Percentiles rank a stretch among this genome's conserved stretches.
phyloP scores from a whole-genome alignment of 2,113 vertebrate species.

The Tetrao urogallus region DNA sequence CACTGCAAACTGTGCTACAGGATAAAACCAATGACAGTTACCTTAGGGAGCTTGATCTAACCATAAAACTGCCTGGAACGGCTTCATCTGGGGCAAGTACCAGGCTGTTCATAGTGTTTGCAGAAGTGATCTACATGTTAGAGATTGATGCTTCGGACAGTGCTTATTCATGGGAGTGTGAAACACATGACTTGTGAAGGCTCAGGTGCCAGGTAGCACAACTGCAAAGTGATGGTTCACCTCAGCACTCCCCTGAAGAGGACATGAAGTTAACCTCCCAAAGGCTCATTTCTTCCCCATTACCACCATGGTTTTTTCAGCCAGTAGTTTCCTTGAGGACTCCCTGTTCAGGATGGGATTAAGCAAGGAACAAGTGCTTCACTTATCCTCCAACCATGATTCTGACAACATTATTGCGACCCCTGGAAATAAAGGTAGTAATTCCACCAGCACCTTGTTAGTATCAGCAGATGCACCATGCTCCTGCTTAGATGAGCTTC shows the following conservation, averaged over 20 bases:
- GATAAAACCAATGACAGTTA: neutral
- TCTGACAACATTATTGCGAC: neutral
- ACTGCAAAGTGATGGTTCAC: neutral
- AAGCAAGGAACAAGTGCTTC: neutral
- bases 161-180: neutral
- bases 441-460: neutral
- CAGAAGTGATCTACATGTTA: neutral
- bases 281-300: neutral
- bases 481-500: neutral
- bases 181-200: neutral
- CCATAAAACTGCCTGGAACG: neutral
- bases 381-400: neutral
- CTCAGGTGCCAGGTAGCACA: neutral
- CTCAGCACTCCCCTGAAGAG: neutral
- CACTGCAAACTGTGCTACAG: neutral
- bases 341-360: too few species aligned
- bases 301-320: neutral
- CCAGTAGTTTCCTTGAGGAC: neutral
- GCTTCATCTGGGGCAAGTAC: neutral
- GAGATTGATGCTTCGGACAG: neutral
- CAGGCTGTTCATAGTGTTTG: neutral
- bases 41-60: neutral
- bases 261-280: neutral
- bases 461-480: neutral
- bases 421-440: neutral